These are phyloP conservation scores for Linepithema humile DNA, from an alignment of 1,140 invertebrate genomes.

Conservation along the genomic window DNA sequence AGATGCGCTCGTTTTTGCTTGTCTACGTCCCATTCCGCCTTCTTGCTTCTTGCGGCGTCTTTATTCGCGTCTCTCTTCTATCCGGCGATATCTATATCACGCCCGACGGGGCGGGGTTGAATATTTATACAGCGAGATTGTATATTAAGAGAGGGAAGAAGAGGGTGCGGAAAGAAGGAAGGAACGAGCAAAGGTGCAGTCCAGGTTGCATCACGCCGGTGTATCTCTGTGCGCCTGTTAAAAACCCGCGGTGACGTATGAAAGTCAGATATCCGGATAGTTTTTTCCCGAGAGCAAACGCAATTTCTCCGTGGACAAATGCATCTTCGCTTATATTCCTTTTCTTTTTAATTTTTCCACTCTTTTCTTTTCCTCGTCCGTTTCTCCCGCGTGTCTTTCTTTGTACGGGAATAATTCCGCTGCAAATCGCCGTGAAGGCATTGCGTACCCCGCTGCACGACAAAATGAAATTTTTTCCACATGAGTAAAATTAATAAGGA, in stretches of 20 bases:
- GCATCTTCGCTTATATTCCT: neutral
- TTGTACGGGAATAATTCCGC: neutral
- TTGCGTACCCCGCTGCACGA: neutral
- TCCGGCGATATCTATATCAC: slow-evolving; percentile 5
- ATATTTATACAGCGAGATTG: slow-evolving; percentile 32
- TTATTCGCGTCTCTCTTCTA: neutral
- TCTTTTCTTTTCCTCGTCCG: neutral
- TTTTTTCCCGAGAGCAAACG: neutral
- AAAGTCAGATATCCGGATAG: slow-evolving; percentile 12
- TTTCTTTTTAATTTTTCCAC: neutral
- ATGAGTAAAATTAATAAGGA: neutral
- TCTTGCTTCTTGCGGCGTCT: neutral
- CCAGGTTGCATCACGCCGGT: neutral
- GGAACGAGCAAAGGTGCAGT: neutral
- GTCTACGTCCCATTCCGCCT: neutral
- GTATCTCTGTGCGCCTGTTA: neutral
- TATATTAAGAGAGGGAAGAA: neutral
- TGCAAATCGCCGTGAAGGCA: neutral
- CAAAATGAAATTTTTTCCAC: neutral
- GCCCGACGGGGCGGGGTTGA: neutral
- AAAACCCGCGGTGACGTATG: neutral
- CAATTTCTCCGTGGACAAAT: slow-evolving; percentile 10
- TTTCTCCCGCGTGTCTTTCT: neutral
- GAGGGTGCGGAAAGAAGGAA: neutral
- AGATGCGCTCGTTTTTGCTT: slow-evolving; percentile 26